Evolutionary conservation across 2,888 invertebrate genomes (phyloP).

Genomic region (Acronicta psi): DNA sequence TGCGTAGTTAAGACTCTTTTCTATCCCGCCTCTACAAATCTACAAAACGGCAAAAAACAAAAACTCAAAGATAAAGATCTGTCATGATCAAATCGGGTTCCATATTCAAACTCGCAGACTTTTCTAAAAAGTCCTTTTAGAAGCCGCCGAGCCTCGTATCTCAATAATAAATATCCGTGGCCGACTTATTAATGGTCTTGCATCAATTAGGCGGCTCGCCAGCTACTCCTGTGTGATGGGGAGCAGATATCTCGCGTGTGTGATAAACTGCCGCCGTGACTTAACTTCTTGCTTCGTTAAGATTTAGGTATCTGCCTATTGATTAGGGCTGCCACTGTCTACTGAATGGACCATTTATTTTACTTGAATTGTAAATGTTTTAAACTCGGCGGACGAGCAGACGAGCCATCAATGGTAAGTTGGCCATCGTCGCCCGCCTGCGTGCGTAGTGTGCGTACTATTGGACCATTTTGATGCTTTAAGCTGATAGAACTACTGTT

Average conservation of each 20-base stretch:
- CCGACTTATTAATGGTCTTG: conserved; percentile 52
- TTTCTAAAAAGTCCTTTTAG: conserved; percentile 36
- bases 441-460: too few relatives aligned
- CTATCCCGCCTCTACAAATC: too few relatives aligned
- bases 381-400: too few relatives aligned
- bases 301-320: conserved; percentile 39
- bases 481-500: too few relatives aligned
- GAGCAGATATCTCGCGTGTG: conserved; percentile 55
- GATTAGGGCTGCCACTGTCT: conserved; percentile 40
- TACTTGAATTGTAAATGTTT: background rate
- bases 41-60: too few relatives aligned
- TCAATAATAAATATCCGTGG: conserved; percentile 46
- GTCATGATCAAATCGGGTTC: conserved; percentile 35
- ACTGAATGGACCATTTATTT: background rate
- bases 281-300: conserved; percentile 48
- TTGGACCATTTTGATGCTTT: too few relatives aligned
- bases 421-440: too few relatives aligned
- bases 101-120: conserved; percentile 1
- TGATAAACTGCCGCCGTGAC: conserved; percentile 61
- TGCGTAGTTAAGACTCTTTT: too few relatives aligned
- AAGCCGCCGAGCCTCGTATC: conserved; percentile 24
- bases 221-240: conserved; percentile 55
- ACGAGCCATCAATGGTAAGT: too few relatives aligned
- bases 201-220: conserved; percentile 57
- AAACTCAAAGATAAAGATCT: conserved; percentile 1